A percentile compares a stretch with the other conserved stretches of the same genome.
phyloP scores from a whole-genome alignment of 2,888 invertebrate species.

The Thymelicus sylvestris region DNA sequence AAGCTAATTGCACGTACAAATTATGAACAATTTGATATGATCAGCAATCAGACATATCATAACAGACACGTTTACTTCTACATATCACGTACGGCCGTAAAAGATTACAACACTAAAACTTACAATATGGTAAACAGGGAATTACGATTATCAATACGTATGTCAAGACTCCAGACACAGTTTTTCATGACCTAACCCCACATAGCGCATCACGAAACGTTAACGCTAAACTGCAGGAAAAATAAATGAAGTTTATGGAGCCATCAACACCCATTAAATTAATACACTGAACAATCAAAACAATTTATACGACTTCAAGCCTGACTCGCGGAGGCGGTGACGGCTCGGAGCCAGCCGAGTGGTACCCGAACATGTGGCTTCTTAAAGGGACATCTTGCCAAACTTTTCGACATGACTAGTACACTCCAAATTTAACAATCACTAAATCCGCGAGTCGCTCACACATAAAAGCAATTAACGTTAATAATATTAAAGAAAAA shows the following conservation, averaged over 20 bases:
- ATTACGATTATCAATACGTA: not conserved
- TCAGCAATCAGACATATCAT: not conserved
- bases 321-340: conserved; percentile 51
- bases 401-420: conserved; percentile 56
- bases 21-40: not conserved
- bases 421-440: conserved; percentile 58
- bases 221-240: conserved; percentile 30
- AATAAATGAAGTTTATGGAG: conserved; percentile 41
- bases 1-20: not conserved
- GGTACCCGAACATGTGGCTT: conserved; percentile 78
- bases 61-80: conserved; percentile 10
- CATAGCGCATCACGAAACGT: conserved; percentile 61
- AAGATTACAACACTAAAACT: not conserved
- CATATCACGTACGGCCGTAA: not conserved
- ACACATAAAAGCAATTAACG: conserved; percentile 55
- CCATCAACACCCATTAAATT: not conserved
- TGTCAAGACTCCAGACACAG: conserved; percentile 14
- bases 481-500: conserved; percentile 46
- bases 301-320: conserved; percentile 48
- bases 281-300: conserved; percentile 43
- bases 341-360: conserved; percentile 58
- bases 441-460: conserved; percentile 54
- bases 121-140: not conserved
- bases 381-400: conserved; percentile 70
- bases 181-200: conserved; percentile 72